Evolutionary conservation across 2,888 invertebrate genomes (phyloP).

Genomic region (Orthosia cruda): DNA sequence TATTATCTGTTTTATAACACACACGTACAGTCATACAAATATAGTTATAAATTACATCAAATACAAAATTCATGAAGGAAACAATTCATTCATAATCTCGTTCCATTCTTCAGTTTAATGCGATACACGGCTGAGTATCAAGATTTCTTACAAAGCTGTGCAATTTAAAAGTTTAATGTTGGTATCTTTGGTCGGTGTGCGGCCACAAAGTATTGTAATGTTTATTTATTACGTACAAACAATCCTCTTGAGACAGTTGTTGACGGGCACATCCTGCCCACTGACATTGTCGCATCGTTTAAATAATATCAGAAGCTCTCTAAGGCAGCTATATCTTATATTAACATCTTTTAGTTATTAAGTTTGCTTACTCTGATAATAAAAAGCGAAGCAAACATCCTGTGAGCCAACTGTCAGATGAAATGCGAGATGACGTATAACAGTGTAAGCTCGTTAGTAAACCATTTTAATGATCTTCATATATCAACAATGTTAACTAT

Average conservation of each 20-base stretch:
- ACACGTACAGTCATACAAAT: conserved; percentile 30
- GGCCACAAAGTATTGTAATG: conserved; percentile 77
- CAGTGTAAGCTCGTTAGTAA: conserved; percentile 32
- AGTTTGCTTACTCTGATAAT: conserved; percentile 59
- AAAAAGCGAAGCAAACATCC: conserved; percentile 66
- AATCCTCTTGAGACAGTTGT: conserved; percentile 69
- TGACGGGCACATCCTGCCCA: conserved; percentile 80
- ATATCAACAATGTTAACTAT: no score
- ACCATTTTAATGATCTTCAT: conserved; percentile 28
- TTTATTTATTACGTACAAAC: conserved; percentile 80
- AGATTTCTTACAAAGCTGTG: conserved; percentile 70
- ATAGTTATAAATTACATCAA: conserved; percentile 61
- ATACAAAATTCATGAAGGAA: conserved; percentile 70
- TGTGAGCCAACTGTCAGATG: conserved; percentile 53
- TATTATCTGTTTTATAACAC: conserved; percentile 56
- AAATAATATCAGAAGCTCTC: conserved; percentile 62
- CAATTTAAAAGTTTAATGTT: conserved; percentile 79
- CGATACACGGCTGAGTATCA: conserved; percentile 61
- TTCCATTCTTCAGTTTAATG: conserved; percentile 73
- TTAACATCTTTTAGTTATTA: conserved; percentile 52
- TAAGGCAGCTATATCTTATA: conserved; percentile 47
- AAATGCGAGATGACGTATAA: conserved; percentile 27
- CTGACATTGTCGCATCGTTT: conserved; percentile 66
- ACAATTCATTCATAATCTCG: conserved; percentile 76
- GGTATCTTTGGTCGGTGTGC: conserved; percentile 56